Evolutionary conservation across 2,888 invertebrate species (phyloP), one percentile per base, ranked within the genome.

Genomic region (Dicranocentrus wangi): DNA sequence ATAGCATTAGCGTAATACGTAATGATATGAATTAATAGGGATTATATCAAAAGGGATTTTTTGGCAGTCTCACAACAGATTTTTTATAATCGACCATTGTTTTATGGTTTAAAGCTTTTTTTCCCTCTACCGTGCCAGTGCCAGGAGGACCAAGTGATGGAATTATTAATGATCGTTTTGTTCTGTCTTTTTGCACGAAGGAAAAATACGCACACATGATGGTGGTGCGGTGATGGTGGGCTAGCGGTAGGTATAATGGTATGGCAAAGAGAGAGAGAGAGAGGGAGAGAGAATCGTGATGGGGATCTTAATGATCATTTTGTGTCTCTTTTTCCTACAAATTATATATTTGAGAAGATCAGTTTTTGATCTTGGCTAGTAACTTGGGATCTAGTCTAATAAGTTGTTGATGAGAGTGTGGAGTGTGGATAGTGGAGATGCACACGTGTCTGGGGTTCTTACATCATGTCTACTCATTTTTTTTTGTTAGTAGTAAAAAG

Each of bases 81-180:
- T 53, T 53, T 68, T 55, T 53, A n/a, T 42, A 66, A 51, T 39
- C 32, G 39, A 32, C 69, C 39, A 69, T 69, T 69, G 69, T 69
- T 69, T 28, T 39, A 55, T 32, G 28, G 28, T 53, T 32, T 32
- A 32, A 66, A 66, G 21, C 3, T 51, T 69, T 69, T 69, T 69
- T 53, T n/a, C 15, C 7, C 65, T 25, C 47, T 55, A 55, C 55
- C 5, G 7, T 8, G n/a, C n/a, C n/a, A n/a, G n/a, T n/a, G 13
- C 15, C 43, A 10, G n/a, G n/a, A 10, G n/a, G n/a, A 10, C 2
- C 15, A 47, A 47, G 47, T 47, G 47, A 15, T 10, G 47, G 47
- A 47, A 47, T 47, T 47, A 47, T 47, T 47, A 47, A 47, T 47
- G 47, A n/a, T 55, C 13, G 25, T 23, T 25, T 23, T 55, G 51